Conservation (phyloP, 2,113 vertebrate genomes). For the Sakesphorus luctuosus region DNA sequence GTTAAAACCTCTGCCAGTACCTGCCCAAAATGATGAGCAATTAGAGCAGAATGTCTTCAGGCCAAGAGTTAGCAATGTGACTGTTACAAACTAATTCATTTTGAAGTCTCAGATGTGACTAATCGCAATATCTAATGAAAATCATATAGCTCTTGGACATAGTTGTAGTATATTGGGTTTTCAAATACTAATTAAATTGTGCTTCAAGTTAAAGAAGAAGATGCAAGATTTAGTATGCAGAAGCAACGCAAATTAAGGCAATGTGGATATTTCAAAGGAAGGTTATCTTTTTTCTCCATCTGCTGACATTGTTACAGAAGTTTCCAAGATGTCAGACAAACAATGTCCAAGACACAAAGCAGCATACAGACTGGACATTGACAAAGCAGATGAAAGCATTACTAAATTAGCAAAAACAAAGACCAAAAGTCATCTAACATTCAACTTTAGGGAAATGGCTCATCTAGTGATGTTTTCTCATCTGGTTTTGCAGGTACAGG, state of each 20-base stretch:
- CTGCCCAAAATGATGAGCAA: background rate
- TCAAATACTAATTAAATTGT: conserved; percentile 19
- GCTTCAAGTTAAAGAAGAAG: background rate
- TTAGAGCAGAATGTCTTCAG: background rate
- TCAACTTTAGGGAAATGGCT: background rate
- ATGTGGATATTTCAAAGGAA: background rate
- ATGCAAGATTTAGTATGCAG: background rate
- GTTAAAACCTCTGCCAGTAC: background rate
- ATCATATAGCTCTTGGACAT: background rate
- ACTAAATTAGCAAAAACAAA: background rate
- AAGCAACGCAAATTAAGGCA: background rate
- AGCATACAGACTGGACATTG: background rate
- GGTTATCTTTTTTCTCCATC: background rate
- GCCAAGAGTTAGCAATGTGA: background rate
- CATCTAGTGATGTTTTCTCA: background rate
- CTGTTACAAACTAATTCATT: background rate
- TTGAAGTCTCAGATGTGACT: conserved; percentile 2
- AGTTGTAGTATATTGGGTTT: background rate
- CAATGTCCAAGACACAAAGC: background rate
- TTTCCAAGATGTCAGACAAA: background rate
- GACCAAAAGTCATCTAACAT: background rate
- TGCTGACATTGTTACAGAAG: background rate
- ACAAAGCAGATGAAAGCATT: conserved; percentile 1
- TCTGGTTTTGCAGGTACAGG: background rate
- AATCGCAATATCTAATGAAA: background rate